phyloP scores from a whole-genome alignment of 2,113 vertebrate genomes.

The Marmota monax region DNA sequence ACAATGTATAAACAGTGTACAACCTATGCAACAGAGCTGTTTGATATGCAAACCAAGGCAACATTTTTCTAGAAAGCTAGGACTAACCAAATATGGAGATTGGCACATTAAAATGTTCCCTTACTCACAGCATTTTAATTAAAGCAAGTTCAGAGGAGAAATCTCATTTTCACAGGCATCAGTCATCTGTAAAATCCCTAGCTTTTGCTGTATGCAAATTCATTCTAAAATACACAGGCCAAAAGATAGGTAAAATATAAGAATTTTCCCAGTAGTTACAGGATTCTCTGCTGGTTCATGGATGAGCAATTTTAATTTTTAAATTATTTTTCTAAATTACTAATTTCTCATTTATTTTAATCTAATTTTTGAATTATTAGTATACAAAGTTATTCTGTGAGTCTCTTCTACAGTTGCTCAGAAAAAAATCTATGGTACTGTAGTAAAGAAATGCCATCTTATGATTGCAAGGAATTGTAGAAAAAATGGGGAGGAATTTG shows the following conservation, averaged over 20 bases:
- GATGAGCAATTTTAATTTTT: constrained; percentile 69
- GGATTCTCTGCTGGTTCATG: constrained; percentile 63
- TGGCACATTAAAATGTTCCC: constrained; percentile 44
- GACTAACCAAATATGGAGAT: constrained; percentile 64
- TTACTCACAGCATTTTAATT: constrained; percentile 74
- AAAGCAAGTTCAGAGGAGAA: constrained; percentile 74
- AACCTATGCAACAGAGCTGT: constrained; percentile 55
- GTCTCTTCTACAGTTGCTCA: constrained; percentile 19
- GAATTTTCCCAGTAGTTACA: constrained; percentile 39
- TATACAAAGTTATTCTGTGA: constrained; percentile 41
- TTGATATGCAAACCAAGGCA: constrained; percentile 37
- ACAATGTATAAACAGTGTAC: constrained; percentile 37
- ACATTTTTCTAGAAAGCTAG: constrained; percentile 47
- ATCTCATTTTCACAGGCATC: constrained; percentile 79
- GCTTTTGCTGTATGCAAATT: constrained; percentile 70
- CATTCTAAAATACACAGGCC: constrained; percentile 59
- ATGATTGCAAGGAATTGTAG: neutral
- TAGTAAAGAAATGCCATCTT: neutral
- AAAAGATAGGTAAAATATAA: constrained; percentile 44
- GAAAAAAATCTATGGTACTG: neutral
- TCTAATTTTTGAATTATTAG: constrained; percentile 71
- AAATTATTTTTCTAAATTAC: constrained; percentile 70
- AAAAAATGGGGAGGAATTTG: neutral
- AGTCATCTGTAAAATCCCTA: constrained; percentile 75
- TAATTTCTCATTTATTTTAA: constrained; percentile 74